Base-by-base conservation (phyloP, 1,140 invertebrate genomes). In the Batillaria attramentaria region DNA sequence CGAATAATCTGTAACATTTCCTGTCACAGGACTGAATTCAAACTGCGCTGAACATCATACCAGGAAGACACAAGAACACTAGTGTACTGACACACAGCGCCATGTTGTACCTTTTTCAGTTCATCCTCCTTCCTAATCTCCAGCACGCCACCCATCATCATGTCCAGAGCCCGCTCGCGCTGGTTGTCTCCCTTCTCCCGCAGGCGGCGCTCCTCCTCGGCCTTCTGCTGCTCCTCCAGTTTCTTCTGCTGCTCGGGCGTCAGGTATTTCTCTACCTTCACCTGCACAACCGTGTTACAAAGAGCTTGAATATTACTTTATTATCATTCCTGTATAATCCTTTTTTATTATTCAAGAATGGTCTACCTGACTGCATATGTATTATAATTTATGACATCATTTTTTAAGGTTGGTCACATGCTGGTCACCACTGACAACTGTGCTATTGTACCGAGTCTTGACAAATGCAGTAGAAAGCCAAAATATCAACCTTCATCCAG, bases 111-210 rank as follows among this genome's bases (percentile, higher is more conserved):
- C 84, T 91, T 91, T 82, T 91, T 92, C 10, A 92, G 84, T 84
- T 92, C 91, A 86, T 91, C 91, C 83, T 92, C 91, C 81, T 90
- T 90, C 79, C 90, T 90, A 41, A 92, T 89, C 81, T 92, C 90
- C 60, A 92, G 79, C n/a, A 92, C 91, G 33, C 91, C 91, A 42
- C 89, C 89, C 91, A 92, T 92, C 91, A 92, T 92, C 82, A 88
- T 84, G 42, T 89, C 87, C 31, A 92, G 81, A 3, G 89, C 91
- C 50, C 91, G 83, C 62, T 92, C 91, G 37, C 91, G 74, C 68
- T 87, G 87, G 86, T 91, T 91, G 79, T 92, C 91, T 65, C 88
- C 89, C 72, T 86, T 89, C 81, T 92, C 90, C 35, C 79, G 65
- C 33, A 81, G 75, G 28, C 83, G 74, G 46, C 89, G 77, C 72